Base-by-base conservation (phyloP, 2,113 vertebrate species). In the Ranitomeya variabilis region DNA sequence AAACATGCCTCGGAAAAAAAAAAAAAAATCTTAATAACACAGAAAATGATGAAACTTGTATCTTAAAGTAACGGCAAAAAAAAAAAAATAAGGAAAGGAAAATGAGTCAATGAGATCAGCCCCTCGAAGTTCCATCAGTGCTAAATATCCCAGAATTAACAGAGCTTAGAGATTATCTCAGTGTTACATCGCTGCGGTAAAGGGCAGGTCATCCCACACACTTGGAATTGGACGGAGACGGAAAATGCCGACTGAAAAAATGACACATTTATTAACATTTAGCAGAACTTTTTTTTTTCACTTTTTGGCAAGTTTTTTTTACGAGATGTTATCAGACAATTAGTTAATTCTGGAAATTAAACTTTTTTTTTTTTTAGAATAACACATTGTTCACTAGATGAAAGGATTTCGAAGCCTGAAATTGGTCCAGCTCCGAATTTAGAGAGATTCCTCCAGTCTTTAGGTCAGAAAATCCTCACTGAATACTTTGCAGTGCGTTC, bases 271-370 rank as follows among this genome's bases (percentile, higher is more conserved):
- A 91, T 77, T 89, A 91, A 80, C 81, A 55, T 93, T 91, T 91
- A 93, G 0, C 0, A 89, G 90, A 84, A 91, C 90, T 86, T 90
- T 92, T 90, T 92, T 92, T 91, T 91, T 92, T 45, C 37, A 45
- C 37, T 90, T 92, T 92, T 91, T 92, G 89, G 76, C 91, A 90
- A 91, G 82, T 89, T 90, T 90, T 87, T 90, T 81, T 73, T 88
- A 69, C 74, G 88, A 89, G 90, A 92, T 92, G 88, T 91, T 91
- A 92, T 93, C 87, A 92, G 90, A 86, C 83, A 85, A 76, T 71
- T 90, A 84, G 83, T 90, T 89, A 90, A 89, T 84, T 89, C 67
- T 85, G 51, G 86, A 89, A 90, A 90, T 84, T 92, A 92, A 92
- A 92, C 87, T 64, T 86, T 90, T 45, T 45, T 45, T 45, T 45